Conservation (phyloP, 2,888 invertebrate genomes). For the Ectemnius continuus region DNA sequence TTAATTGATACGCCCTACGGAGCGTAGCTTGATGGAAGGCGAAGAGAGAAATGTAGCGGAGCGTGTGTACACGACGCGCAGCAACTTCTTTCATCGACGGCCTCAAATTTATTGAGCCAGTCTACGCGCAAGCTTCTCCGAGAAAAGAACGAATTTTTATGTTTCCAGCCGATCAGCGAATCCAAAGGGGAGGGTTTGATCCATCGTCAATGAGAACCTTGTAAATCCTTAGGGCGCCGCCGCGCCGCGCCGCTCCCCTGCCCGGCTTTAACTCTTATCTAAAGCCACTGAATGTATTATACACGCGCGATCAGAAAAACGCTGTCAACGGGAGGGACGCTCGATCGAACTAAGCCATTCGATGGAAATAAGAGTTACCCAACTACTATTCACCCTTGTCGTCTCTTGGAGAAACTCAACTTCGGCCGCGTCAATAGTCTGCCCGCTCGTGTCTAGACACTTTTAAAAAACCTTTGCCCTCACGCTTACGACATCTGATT, state of each 20-base stretch:
- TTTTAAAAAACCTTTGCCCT: too few relatives aligned
- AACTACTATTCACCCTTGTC: too few relatives aligned
- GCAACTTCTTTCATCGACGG: too few relatives aligned
- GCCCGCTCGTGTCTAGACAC: too few relatives aligned
- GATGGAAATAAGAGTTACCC: not conserved
- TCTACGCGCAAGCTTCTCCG: too few relatives aligned
- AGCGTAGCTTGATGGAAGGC: too few relatives aligned
- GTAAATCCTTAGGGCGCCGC: constrained; percentile 16
- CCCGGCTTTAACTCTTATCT: not conserved
- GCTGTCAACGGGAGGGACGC: not conserved
- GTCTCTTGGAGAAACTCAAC: not conserved
- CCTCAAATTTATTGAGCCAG: too few relatives aligned
- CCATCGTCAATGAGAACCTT: constrained; percentile 31
- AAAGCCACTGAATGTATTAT: constrained; percentile 20
- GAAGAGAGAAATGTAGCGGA: too few relatives aligned
- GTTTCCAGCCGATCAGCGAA: constrained; percentile 5
- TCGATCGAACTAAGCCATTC: constrained; percentile 15
- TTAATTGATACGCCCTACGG: too few relatives aligned
- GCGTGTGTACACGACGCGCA: too few relatives aligned
- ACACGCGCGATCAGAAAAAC: constrained; percentile 14
- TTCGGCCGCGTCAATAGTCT: not conserved
- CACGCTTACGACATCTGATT: too few relatives aligned
- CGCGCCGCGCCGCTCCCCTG: too few relatives aligned
- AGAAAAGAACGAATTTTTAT: not conserved
- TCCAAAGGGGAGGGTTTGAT: not conserved